Evolutionary conservation across 2,113 vertebrate genomes (phyloP).

Genomic region (Raphicerus campestris): DNA sequence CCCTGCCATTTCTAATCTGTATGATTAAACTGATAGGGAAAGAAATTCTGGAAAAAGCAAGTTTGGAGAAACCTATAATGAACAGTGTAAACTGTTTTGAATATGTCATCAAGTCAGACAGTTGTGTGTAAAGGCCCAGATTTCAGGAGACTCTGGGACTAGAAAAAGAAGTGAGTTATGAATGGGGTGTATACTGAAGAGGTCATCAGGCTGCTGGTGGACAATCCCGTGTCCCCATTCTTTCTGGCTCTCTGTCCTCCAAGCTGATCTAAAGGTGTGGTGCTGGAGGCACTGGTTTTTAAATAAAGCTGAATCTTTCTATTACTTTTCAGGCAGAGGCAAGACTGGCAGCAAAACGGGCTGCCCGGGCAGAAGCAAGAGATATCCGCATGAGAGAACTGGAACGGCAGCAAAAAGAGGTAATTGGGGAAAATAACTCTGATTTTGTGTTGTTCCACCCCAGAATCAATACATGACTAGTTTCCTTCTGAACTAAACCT

Average conservation of each 20-base stretch:
- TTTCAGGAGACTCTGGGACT: neutral
- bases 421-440: slow-evolving; percentile 63
- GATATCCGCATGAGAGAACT: slow-evolving; percentile 98
- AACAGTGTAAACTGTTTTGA: neutral
- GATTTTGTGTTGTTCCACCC: neutral
- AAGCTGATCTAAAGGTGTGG: neutral
- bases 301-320: slow-evolving; percentile 32
- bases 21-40: neutral
- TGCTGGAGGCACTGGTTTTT: neutral
- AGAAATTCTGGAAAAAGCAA: neutral
- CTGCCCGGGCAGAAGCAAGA: slow-evolving; percentile 96
- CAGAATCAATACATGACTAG: neutral
- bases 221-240: neutral
- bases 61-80: neutral
- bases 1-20: slow-evolving; percentile 20
- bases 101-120: neutral
- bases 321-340: slow-evolving; percentile 91
- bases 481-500: neutral
- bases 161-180: neutral
- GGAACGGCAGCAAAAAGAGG: slow-evolving; percentile 97
- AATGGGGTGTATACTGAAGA: neutral
- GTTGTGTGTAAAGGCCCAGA: neutral
- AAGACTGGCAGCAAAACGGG: slow-evolving; percentile 94
- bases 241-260: neutral
- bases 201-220: neutral